A percentile compares a stretch with the other conserved stretches of the same genome.
phyloP scores from a whole-genome alignment of 92 coral and sea anemone genomes.

The Bergia puertoricense region DNA sequence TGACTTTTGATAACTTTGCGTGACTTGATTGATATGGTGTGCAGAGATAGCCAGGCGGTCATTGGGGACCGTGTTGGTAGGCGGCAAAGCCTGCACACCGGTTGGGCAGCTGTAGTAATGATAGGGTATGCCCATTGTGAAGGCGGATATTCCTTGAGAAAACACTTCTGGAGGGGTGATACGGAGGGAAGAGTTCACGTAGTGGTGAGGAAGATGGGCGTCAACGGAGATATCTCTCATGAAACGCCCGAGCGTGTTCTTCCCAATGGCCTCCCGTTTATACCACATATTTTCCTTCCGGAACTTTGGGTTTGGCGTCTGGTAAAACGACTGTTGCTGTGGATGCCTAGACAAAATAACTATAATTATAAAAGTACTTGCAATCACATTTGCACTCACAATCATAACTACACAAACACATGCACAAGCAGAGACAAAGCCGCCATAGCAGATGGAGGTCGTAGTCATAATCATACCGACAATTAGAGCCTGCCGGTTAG shows the following conservation, averaged over 20 bases:
- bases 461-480: too few relatives aligned
- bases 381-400: neutral
- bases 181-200: constrained; percentile 77
- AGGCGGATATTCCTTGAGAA: constrained; percentile 69
- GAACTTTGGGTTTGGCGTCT: constrained; percentile 79
- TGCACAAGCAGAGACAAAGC: too few relatives aligned
- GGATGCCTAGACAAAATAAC: constrained; percentile 40
- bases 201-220: constrained; percentile 60
- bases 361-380: neutral
- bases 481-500: too few relatives aligned
- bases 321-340: constrained; percentile 69
- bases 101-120: constrained; percentile 8
- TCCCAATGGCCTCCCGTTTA: constrained; percentile 75
- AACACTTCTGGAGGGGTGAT: constrained; percentile 79
- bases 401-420: too few relatives aligned
- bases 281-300: constrained; percentile 76
- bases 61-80: neutral
- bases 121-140: constrained; percentile 2
- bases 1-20: neutral
- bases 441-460: too few relatives aligned
- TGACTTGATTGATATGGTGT: neutral
- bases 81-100: neutral
- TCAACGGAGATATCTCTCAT: constrained; percentile 81
- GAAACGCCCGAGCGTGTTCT: constrained; percentile 70
- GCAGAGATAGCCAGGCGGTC: neutral